Base-by-base conservation (phyloP, 2,113 vertebrate genomes). In the Oenanthe oenanthe region DNA sequence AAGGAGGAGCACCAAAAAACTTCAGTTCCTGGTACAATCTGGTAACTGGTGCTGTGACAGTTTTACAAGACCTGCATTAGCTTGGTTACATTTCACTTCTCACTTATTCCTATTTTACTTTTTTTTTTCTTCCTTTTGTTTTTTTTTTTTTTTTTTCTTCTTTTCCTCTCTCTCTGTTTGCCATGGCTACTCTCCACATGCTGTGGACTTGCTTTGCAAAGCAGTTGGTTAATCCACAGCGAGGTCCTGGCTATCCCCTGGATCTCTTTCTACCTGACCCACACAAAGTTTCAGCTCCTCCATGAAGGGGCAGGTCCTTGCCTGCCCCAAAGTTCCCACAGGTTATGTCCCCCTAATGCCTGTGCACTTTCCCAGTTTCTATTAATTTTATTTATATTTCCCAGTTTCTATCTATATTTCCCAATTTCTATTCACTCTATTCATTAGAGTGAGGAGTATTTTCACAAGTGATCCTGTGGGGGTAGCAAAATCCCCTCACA, bases 231-330 rank as follows among this genome's bases (percentile, higher is more conserved):
- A 58, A n/a, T 6, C 36, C 32, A 10, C 24, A 75, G 62, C 71
- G 38, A 51, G 63, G 26, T 47, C 32, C 60, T 19, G 17, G 4
- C 29, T 17, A 10, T 5, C 31, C 51, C 21, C 36, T 40, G 14
- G 13, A 8, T 15, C 18, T 31, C 31, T 9, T 56, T 53, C 76
- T 61, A 38, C 63, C 72, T 26, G 42, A 57, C 68, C 56, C 60
- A 36, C n/a, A 13, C 0, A 0, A 45, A 16, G 26, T 36, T 4
- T 32, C 25, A 36, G 62, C 7, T 15, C 48, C 58, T 43, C 21
- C 66, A 20, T 16, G 2, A 40, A 29, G 18, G 4, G 34, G 25
- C 51, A 78, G 56, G 25, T 24, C 50, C 13, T 29, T 42, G 51
- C 43, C 25, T 42, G 51, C 28, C 40, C 45, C 29, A 7, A 21